Base-by-base conservation (phyloP, 23 tunicate species). In the Clavelina lepadiformis region DNA sequence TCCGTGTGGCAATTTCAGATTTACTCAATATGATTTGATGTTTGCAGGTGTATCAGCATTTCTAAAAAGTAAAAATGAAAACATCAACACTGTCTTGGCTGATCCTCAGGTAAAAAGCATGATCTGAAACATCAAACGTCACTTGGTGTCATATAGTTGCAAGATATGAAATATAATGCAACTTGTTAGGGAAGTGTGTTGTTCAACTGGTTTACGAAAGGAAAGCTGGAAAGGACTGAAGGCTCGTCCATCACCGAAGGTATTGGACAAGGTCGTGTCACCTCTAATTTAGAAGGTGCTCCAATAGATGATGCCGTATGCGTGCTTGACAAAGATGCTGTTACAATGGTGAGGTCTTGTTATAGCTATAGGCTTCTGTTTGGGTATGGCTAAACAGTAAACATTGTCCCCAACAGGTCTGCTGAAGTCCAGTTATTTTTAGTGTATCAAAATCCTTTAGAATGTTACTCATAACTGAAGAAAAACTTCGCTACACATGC, bases 201-300 rank as follows among this genome's bases (percentile, higher is more conserved):
- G 24, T 89, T 69, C 47, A 69, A 89, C 38, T 89, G 89, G 89
- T 89, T 33, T 69, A 89, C 66, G 35, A 68, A 89, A 21, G 97
- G 97, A 35, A 76, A 76, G 58, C 36, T 89, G 4, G 97, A 89
- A 69, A 53, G 97, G 23, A 37, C 77, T 4, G 97, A 89, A 18
- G 97, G 97, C 1, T 77, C 86, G 11, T 89, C 97, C 1, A 72
- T 89, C 13, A 89, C 97, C 1, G 97, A 89, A 55, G 97, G 97
- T 11, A 89, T 89, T n/a, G 97, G 97, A 45, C 97, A 89, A 35
- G 97, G 97, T 0, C 63, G 97, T 26, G 97, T 89, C 36, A 89
- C 97, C 19, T 70, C 81, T 18, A 89, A 89, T 52, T 81, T 89
- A 83, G 54, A 89, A 64, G 97, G 83, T 5, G 97, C 97, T 56